Evolutionary conservation across 1,140 invertebrate genomes (phyloP).

Genomic region (Drosophila takahashii): DNA sequence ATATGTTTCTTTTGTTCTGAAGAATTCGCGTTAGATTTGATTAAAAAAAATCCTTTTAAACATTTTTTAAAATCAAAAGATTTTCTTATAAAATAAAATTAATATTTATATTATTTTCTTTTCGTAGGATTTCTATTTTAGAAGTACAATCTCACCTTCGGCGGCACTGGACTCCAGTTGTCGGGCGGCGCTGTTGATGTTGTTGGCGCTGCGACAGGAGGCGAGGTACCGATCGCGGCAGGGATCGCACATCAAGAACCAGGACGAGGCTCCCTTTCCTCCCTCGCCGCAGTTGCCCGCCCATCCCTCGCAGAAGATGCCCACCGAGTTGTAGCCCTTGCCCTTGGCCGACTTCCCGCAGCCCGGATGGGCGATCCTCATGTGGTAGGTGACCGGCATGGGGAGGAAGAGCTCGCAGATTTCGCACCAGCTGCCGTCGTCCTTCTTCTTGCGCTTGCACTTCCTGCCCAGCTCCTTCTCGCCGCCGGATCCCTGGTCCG

Average conservation of each 20-base stretch:
- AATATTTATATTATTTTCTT: too few species aligned
- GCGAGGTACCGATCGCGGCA: slow-evolving; percentile 94
- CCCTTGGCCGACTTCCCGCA: slow-evolving; percentile 93
- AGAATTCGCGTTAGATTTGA: too few species aligned
- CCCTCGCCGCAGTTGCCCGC: slow-evolving; percentile 95
- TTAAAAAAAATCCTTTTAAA: too few species aligned
- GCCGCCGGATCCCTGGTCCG: slow-evolving; percentile 15
- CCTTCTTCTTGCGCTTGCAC: slow-evolving; percentile 86
- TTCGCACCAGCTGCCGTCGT: slow-evolving; percentile 89
- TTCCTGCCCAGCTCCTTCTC: slow-evolving; percentile 86
- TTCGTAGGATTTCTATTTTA: too few species aligned
- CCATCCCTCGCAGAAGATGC: slow-evolving; percentile 94
- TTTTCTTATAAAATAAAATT: too few species aligned
- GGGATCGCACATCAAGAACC: slow-evolving; percentile 96
- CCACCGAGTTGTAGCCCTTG: slow-evolving; percentile 94
- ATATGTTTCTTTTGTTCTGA: too few species aligned
- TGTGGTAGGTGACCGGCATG: slow-evolving; percentile 93
- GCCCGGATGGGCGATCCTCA: slow-evolving; percentile 94
- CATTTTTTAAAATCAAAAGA: too few species aligned
- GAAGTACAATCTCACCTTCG: slow-evolving; percentile 21
- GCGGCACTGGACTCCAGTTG: slow-evolving; percentile 43
- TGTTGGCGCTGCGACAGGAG: slow-evolving; percentile 85
- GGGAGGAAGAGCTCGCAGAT: slow-evolving; percentile 92
- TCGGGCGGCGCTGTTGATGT: slow-evolving; percentile 63
- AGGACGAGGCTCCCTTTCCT: slow-evolving; percentile 91